phyloP scores from a whole-genome alignment of 2,797 vertebrate genomes.

The Halcyon leucocephala region DNA sequence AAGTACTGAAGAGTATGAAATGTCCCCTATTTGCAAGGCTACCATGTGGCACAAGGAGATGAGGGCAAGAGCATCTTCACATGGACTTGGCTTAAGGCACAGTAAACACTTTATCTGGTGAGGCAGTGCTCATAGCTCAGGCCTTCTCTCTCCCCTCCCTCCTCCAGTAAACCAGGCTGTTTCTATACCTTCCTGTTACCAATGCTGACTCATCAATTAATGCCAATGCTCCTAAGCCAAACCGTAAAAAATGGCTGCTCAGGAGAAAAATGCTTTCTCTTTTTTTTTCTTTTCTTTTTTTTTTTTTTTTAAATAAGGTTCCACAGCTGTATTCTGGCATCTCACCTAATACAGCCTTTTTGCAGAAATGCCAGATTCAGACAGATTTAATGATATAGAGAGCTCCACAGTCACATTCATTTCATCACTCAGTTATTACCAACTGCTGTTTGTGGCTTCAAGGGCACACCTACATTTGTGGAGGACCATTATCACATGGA shows the following conservation, averaged over 20 bases:
- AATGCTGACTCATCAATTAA: accelerated
- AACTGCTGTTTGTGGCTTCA: not conserved
- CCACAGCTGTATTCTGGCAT: not conserved
- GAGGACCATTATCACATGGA: not conserved
- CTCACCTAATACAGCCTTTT: not conserved
- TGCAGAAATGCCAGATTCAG: not conserved
- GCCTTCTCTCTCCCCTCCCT: not conserved
- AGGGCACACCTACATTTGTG: not conserved
- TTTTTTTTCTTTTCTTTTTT: not conserved
- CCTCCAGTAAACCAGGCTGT: not conserved
- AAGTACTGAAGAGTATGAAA: not conserved
- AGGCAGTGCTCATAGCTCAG: not conserved
- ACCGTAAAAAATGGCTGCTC: not conserved
- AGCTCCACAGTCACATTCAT: not conserved
- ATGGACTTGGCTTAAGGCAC: not conserved
- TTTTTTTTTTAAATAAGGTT: not conserved
- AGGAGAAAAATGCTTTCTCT: not conserved
- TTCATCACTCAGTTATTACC: not conserved
- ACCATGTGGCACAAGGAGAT: not conserved
- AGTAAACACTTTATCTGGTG: not conserved
- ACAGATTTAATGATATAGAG: not conserved
- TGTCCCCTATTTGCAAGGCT: not conserved
- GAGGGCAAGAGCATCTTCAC: not conserved
- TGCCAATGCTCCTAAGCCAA: not conserved
- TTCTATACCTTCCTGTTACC: not conserved